Conservation (phyloP, 2,113 vertebrate genomes). For the Hypocryptadius cinnamomeus region DNA sequence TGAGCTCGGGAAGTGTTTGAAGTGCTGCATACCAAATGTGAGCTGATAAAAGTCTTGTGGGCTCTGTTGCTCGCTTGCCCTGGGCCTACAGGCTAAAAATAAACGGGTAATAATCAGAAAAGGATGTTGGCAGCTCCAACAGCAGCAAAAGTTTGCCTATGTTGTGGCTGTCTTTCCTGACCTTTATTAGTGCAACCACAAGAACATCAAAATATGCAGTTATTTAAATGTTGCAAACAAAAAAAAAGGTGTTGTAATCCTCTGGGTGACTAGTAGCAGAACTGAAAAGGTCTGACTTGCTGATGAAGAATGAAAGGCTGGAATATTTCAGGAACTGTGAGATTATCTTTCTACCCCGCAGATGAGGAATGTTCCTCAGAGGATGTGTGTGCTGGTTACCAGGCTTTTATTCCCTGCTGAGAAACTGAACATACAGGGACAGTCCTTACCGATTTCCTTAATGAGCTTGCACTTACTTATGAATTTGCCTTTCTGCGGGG, state of each 20-base stretch:
- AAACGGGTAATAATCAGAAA: neutral
- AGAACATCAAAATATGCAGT: neutral
- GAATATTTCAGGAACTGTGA: neutral
- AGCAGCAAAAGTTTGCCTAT: neutral
- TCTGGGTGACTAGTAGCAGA: neutral
- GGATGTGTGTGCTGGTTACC: neutral
- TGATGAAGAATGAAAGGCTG: neutral
- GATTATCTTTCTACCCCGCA: neutral
- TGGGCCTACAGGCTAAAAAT: neutral
- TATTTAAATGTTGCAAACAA: neutral
- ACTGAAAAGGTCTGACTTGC: neutral
- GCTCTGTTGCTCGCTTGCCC: neutral
- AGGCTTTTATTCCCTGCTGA: neutral
- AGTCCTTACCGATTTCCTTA: conserved; percentile 31
- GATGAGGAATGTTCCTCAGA: neutral
- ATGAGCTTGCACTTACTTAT: conserved; percentile 16
- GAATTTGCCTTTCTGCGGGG: conserved; percentile 2
- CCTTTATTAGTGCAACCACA: neutral
- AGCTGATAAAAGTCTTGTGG: neutral
- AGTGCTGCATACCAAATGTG: rapidly evolving
- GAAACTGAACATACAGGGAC: neutral
- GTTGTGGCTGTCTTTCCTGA: neutral
- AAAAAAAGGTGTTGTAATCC: neutral
- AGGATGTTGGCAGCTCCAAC: neutral
- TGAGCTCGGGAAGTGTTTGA: neutral